phyloP scores from a whole-genome alignment of 2,113 vertebrate species.

The Corythornis vintsioides region DNA sequence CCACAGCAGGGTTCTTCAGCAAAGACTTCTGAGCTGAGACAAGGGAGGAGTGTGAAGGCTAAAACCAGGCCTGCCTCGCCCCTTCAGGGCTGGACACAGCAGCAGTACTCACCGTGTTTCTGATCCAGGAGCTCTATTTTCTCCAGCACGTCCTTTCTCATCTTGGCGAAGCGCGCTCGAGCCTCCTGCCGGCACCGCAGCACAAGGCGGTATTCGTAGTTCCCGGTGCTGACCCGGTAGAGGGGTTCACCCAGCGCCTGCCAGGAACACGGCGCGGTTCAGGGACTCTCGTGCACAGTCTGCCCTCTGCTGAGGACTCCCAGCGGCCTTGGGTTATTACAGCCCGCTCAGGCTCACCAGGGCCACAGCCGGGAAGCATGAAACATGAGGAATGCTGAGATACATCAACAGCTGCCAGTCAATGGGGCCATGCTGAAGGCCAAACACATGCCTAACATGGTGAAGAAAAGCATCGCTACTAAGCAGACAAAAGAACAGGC shows the following conservation, averaged over 20 bases:
- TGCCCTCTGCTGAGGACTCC: background rate
- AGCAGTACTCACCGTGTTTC: slow-evolving; percentile 87
- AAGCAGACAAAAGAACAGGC: background rate
- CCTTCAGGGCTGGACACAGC: background rate
- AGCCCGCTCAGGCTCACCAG: background rate
- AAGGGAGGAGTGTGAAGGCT: background rate
- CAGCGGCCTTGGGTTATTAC: background rate
- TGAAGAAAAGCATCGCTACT: background rate
- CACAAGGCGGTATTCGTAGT: slow-evolving; percentile 95
- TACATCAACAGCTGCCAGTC: background rate
- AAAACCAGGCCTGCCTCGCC: background rate
- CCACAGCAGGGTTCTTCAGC: background rate
- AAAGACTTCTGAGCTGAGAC: background rate
- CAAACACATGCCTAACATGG: background rate
- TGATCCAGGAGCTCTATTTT: slow-evolving; percentile 98
- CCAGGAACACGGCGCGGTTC: background rate
- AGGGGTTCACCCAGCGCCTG: slow-evolving; percentile 95
- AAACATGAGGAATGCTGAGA: background rate
- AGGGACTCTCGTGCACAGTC: background rate
- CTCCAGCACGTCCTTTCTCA: slow-evolving; percentile 97
- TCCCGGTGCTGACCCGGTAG: slow-evolving; percentile 95
- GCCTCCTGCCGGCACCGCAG: slow-evolving; percentile 97
- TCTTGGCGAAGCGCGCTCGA: slow-evolving; percentile 92
- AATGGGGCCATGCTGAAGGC: background rate
- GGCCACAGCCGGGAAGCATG: background rate